A percentile compares a stretch with the other conserved stretches of the same genome.
Evolutionary conservation across 2,888 invertebrate genomes (phyloP).

Genomic region (Psococerastis gibbosa): DNA sequence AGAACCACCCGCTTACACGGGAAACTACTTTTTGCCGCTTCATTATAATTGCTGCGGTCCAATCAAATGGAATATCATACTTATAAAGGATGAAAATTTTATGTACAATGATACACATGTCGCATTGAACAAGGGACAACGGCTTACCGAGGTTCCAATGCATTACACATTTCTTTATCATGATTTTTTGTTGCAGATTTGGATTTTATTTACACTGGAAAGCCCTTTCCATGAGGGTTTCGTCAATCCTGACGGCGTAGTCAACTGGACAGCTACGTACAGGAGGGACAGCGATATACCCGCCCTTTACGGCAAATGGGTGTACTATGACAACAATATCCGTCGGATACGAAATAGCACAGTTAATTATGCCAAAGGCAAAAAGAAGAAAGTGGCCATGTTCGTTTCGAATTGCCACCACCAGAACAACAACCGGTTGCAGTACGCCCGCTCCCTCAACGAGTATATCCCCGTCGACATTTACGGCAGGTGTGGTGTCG

Average conservation of each 20-base stretch:
- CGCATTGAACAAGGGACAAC: too few relatives aligned
- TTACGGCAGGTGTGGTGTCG: conserved; percentile 27
- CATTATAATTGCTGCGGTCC: too few relatives aligned
- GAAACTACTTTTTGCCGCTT: too few relatives aligned
- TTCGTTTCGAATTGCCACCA: conserved; percentile 41
- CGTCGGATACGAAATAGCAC: conserved; percentile 27
- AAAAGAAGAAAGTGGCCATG: conserved; percentile 34
- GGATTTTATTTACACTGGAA: conserved; percentile 83
- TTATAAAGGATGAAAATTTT: too few relatives aligned
- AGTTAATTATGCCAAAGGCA: conserved; percentile 21
- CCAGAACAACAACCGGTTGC: conserved; percentile 30
- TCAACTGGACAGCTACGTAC: conserved; percentile 54
- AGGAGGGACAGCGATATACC: conserved; percentile 41
- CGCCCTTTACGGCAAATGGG: conserved; percentile 37
- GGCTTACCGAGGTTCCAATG: too few relatives aligned
- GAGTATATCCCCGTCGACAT: conserved; percentile 36
- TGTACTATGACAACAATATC: conserved; percentile 11
- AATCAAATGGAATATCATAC: too few relatives aligned
- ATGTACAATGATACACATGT: too few relatives aligned
- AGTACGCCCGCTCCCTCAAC: conserved; percentile 33
- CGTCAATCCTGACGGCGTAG: conserved; percentile 35
- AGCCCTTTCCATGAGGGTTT: conserved; percentile 62
- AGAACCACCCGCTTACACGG: too few relatives aligned
- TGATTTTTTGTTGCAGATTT: too few relatives aligned
- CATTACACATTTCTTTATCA: too few relatives aligned